These are phyloP conservation scores for Imbricaverruca yamaguchii DNA, from an alignment of 2,888 invertebrate species.

Conservation along the genomic window DNA sequence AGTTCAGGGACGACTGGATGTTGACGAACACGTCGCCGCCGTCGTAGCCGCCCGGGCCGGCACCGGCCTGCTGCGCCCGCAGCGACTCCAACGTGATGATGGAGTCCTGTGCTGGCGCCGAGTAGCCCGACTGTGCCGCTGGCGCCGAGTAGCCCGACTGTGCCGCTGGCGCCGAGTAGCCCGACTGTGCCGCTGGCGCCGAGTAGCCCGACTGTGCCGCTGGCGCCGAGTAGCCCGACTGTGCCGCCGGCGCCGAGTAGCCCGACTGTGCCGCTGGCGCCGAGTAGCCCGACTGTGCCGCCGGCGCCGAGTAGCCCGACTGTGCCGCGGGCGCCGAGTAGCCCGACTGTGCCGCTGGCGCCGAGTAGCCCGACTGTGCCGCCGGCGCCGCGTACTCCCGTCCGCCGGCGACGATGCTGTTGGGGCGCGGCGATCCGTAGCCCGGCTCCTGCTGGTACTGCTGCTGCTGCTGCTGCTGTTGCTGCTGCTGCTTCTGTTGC, in stretches of 20 bases:
- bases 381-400: not conserved
- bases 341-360: not conserved
- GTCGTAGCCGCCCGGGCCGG: not conserved
- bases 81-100: constrained; percentile 15
- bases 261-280: not conserved
- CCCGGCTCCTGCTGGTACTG: not conserved
- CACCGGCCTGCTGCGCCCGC: not conserved
- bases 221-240: no score
- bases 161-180: no score
- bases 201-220: no score
- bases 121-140: no score
- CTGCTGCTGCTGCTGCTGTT: not conserved
- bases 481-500: not conserved
- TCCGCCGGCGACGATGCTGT: not conserved
- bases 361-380: not conserved
- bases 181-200: no score
- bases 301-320: not conserved
- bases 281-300: not conserved
- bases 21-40: constrained; percentile 17
- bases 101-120: not conserved
- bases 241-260: not conserved
- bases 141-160: no score
- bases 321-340: not conserved
- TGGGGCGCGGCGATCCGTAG: not conserved
- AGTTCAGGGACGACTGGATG: not conserved